Conservation (phyloP, 2,888 invertebrate genomes). For the Dichetophora obliterata region DNA sequence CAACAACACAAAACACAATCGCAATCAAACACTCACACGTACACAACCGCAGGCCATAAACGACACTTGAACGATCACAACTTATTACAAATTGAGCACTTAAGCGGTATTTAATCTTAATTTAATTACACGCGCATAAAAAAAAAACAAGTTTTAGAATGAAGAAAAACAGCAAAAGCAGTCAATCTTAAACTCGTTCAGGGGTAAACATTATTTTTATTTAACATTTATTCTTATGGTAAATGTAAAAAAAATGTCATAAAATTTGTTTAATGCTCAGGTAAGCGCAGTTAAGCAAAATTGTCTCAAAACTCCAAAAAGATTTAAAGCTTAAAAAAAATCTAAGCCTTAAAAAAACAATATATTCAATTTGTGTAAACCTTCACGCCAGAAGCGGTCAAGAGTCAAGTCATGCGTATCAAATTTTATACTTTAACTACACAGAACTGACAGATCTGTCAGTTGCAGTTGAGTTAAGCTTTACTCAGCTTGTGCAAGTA, state of each 20-base stretch:
- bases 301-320: not conserved
- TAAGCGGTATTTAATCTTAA: conserved; percentile 32
- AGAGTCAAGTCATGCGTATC: conserved; percentile 2
- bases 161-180: not conserved
- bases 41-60: not conserved
- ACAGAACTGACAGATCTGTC: too few relatives aligned
- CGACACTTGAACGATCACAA: conserved; percentile 3
- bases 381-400: conserved; percentile 21
- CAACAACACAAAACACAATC: too few relatives aligned
- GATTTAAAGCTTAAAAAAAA: not conserved
- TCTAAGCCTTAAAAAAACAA: not conserved
- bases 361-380: not conserved
- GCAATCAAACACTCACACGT: not conserved
- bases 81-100: conserved; percentile 25
- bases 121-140: conserved; percentile 23
- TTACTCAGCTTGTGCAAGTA: too few relatives aligned
- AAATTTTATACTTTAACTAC: not conserved
- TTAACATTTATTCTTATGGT: too few relatives aligned
- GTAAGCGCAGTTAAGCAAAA: not conserved
- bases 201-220: too few relatives aligned
- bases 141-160: not conserved
- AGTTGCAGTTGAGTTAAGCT: too few relatives aligned
- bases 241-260: too few relatives aligned
- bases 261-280: too few relatives aligned
- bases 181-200: not conserved